Percentiles rank a stretch among this genome's conserved stretches.
Evolutionary conservation across 2,888 invertebrate genomes (phyloP).

Genomic region (Eumacrocentrus americanus): DNA sequence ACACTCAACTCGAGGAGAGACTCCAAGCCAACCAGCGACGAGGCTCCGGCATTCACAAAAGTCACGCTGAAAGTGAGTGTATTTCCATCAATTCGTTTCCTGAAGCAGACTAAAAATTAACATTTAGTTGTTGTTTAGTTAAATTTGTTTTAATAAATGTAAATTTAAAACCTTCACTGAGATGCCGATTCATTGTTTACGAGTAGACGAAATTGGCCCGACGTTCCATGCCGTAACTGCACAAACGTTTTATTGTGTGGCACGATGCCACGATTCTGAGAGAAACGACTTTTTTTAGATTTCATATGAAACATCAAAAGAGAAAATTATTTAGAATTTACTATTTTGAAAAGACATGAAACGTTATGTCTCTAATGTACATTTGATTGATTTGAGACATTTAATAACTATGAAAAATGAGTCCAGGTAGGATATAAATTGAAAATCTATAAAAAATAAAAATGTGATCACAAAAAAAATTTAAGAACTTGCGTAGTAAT

Average conservation of each 20-base stretch:
- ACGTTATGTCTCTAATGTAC: too few species aligned
- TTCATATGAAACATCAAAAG: not conserved
- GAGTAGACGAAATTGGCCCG: conserved; percentile 2
- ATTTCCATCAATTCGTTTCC: not conserved
- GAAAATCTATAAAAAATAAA: not conserved
- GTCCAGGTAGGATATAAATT: not conserved
- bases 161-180: not conserved
- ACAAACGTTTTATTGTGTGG: conserved; percentile 8
- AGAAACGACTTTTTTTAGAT: conserved; percentile 5
- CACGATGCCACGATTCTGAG: conserved; percentile 16
- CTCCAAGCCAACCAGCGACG: conserved; percentile 52
- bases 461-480: not conserved
- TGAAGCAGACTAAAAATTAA: not conserved
- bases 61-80: conserved; percentile 55
- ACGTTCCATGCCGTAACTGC: not conserved
- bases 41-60: conserved; percentile 58
- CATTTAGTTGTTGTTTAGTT: conserved; percentile 6
- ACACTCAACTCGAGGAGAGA: conserved; percentile 63
- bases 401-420: too few species aligned
- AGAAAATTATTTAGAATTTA: not conserved
- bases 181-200: conserved; percentile 24
- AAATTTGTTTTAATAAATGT: not conserved
- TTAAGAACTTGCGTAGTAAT: not conserved
- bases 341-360: not conserved
- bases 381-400: too few species aligned